phyloP scores from a whole-genome alignment of 1,140 invertebrate species.

The Drosophila bifasciata region DNA sequence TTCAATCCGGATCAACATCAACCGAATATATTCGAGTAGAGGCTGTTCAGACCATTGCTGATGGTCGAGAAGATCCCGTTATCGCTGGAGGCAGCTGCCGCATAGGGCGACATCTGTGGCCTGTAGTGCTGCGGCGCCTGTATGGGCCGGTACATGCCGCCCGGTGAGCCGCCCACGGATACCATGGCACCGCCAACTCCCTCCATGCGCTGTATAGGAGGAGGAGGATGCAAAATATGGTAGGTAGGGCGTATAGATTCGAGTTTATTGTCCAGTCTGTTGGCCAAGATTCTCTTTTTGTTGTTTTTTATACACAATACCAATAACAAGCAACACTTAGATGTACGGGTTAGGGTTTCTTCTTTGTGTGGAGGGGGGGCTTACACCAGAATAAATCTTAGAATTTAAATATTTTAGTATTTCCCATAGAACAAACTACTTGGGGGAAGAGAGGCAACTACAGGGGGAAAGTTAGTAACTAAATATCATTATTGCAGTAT shows the following conservation, averaged over 20 bases:
- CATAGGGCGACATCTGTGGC: constrained; percentile 83
- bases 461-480: too few species aligned
- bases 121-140: constrained; percentile 84
- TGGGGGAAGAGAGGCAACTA: too few species aligned
- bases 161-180: constrained; percentile 28
- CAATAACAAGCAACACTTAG: constrained; percentile 28
- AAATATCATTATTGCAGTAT: too few species aligned
- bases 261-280: constrained; percentile 34
- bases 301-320: constrained; percentile 19
- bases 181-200: constrained; percentile 44
- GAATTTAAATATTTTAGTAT: neutral
- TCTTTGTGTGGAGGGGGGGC: too few species aligned
- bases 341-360: too few species aligned
- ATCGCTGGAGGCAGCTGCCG: constrained; percentile 61
- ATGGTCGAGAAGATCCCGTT: constrained; percentile 90
- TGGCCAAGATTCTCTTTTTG: neutral
- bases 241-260: constrained; percentile 3
- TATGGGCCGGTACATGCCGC: constrained; percentile 65
- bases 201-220: constrained; percentile 63
- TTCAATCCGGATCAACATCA: constrained; percentile 63
- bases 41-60: constrained; percentile 90
- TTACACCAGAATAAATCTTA: constrained; percentile 5
- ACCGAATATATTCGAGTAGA: constrained; percentile 90
- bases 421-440: too few species aligned
- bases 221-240: neutral